These are phyloP conservation scores for Elgaria multicarinata DNA, from an alignment of 2,113 vertebrate species.

Conservation along the genomic window DNA sequence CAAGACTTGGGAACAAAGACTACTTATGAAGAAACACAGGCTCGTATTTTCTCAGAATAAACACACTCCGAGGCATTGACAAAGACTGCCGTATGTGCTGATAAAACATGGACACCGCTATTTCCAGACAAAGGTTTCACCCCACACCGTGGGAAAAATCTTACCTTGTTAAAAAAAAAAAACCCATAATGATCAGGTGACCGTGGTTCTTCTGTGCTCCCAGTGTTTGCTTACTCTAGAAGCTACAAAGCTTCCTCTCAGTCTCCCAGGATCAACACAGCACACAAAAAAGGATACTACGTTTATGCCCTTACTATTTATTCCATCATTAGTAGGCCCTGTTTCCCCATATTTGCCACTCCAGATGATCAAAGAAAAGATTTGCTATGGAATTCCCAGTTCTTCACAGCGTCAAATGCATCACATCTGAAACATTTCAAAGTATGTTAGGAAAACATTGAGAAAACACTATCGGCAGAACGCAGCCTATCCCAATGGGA, in stretches of 20 bases:
- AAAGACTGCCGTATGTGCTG: rapidly evolving
- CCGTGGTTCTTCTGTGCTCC: conserved; percentile 47
- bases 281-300: neutral
- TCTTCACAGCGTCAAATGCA: conserved; percentile 1
- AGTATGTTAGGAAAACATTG: conserved; percentile 29
- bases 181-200: conserved; percentile 33
- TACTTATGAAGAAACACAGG: neutral
- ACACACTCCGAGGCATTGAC: conserved; percentile 21
- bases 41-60: conserved; percentile 17
- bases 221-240: conserved; percentile 59
- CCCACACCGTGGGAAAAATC: conserved; percentile 66
- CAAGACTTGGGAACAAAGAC: neutral
- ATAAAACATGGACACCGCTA: conserved; percentile 17
- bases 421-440: conserved; percentile 40
- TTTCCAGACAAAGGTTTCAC: conserved; percentile 53
- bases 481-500: too few relatives aligned
- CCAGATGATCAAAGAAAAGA: conserved; percentile 26
- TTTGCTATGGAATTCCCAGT: conserved; percentile 31
- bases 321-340: conserved; percentile 29
- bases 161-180: conserved; percentile 64
- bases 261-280: conserved; percentile 46
- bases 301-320: neutral
- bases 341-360: neutral
- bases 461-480: neutral
- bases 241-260: conserved; percentile 63